Conservation (phyloP, 1,140 invertebrate species). For the Laupala kohalensis region DNA sequence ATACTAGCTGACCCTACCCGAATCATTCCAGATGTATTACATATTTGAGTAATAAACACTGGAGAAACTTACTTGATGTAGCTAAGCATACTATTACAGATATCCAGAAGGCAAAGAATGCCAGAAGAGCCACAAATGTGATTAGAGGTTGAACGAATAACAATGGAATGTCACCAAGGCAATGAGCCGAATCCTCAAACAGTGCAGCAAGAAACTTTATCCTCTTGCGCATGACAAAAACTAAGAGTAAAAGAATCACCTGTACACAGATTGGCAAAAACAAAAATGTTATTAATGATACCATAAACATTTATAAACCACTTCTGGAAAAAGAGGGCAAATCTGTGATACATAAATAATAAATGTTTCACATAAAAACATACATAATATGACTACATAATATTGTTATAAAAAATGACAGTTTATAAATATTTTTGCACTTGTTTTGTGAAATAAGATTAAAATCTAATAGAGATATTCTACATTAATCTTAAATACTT, state of each 20-base stretch:
- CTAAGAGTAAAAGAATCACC: constrained; percentile 65
- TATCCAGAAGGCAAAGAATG: constrained; percentile 78
- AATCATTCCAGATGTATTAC: no score
- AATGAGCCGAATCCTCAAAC: constrained; percentile 77
- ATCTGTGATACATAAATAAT: neutral
- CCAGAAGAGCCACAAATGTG: constrained; percentile 62
- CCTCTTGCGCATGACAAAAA: constrained; percentile 65
- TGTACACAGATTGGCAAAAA: no score
- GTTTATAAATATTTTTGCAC: no score
- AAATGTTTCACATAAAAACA: neutral
- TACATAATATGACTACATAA: no score
- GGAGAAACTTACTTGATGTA: constrained; percentile 42
- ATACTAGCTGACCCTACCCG: neutral
- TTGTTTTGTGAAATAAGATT: no score
- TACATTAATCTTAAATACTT: no score
- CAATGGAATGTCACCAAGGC: constrained; percentile 68
- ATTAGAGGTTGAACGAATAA: constrained; percentile 76
- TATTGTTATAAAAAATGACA: no score
- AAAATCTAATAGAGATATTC: no score
- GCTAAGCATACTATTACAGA: constrained; percentile 55
- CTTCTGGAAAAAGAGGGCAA: neutral
- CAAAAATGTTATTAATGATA: no score
- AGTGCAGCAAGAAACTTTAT: constrained; percentile 67
- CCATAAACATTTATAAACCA: no score
- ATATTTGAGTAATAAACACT: neutral